Evolutionary conservation across 1,140 invertebrate species (phyloP), one percentile per base, ranked within the genome.

Genomic region (Dermatophagoides farinae): DNA sequence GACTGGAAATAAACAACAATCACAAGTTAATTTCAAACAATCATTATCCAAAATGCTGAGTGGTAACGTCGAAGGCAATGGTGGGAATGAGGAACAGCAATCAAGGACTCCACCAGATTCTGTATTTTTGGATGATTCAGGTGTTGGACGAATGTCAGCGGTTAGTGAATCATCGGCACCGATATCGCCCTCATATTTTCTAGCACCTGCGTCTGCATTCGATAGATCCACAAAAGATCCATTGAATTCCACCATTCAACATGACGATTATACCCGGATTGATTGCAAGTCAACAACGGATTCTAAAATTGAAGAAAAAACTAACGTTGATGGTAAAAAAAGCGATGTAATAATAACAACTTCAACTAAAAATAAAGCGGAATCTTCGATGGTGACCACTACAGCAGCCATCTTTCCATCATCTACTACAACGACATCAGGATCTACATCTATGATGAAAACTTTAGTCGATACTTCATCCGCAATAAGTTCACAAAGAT

Each of bases 121-220:
- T 5, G 20, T 18, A 18, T 50, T 50, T 20, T 4, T 20, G 10
- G 20, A 25, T 50, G 47, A 50, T 12, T 4, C 12, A 12, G 47
- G 20, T 20, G 11, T 20, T 50, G 47, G 23, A 5, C 47, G 47
- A 50, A 50, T 20, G n/a, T 22, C 18, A 8, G 8, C 31, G 8
- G 31, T 31, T 8, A 31, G 8, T n/a, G 47, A 50, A 11, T 25
- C 20, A 18, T 50, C 47, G 10, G 38, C 53, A 14, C 53, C 53
- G n/a, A 44, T 55, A 25, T 55, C 53, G 14, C 53, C 53, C 5
- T 55, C 53, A 23, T 55, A 55, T 23, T 55, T 55, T 55, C 53
- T 55, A n/a, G 53, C 53, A 14, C 53, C 53, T 2, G 16, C 53
- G 5, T 55, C 53, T 55, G 53, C 53, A 18, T 55, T 55, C 25